Percentiles rank a stretch among this genome's conserved stretches.
Evolutionary conservation across 2,797 vertebrate genomes (phyloP).

Genomic region (Intellagama lesueurii): DNA sequence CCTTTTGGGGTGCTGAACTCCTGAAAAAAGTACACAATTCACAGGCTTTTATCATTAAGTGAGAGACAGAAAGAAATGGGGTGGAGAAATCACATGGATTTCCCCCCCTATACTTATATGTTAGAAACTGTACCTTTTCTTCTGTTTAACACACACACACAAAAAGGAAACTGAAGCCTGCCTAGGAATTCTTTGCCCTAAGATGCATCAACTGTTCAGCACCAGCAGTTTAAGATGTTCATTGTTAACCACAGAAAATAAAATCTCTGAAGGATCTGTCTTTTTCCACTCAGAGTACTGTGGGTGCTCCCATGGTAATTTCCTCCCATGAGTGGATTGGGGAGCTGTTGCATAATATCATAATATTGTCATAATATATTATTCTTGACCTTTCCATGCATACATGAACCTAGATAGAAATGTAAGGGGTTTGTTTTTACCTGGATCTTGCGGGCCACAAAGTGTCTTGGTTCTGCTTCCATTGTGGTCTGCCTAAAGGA

Average conservation of each 20-base stretch:
- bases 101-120: background rate
- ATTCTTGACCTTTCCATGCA: background rate
- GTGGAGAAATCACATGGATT: background rate
- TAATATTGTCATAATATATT: too few species aligned
- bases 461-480: background rate
- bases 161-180: background rate
- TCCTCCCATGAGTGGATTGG: background rate
- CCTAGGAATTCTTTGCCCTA: background rate
- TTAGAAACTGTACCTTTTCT: background rate
- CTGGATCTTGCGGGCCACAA: background rate
- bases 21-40: background rate
- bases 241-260: background rate
- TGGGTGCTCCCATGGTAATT: background rate
- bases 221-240: background rate
- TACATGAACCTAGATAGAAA: background rate
- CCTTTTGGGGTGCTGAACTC: background rate
- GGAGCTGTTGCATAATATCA: background rate
- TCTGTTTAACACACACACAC: background rate
- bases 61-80: background rate
- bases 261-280: background rate
- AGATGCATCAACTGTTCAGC: background rate
- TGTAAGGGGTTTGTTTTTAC: background rate
- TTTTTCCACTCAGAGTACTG: background rate
- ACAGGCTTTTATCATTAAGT: background rate
- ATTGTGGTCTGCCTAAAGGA: background rate